A percentile compares a stretch with the other conserved stretches of the same genome.
These are phyloP conservation scores for Coptodon bakossiorum DNA, from an alignment of 2,113 vertebrate species.

Conservation along the genomic window DNA sequence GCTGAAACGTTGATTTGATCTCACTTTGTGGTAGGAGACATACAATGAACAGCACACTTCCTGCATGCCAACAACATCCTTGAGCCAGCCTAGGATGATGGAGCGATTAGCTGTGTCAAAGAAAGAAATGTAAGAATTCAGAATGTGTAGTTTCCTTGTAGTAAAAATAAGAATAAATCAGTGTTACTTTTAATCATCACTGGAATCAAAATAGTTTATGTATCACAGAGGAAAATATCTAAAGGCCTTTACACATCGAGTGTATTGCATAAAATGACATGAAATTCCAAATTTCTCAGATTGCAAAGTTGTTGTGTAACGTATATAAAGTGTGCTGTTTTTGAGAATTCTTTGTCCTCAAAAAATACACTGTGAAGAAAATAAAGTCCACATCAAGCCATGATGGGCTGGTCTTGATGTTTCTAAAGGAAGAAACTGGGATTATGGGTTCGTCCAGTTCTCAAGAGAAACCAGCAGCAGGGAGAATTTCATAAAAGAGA, in stretches of 20 bases:
- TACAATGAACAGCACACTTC: background rate
- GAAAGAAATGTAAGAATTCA: background rate
- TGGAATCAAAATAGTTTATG: no score
- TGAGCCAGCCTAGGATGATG: background rate
- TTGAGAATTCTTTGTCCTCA: no score
- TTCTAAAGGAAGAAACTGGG: no score
- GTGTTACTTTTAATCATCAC: fast-evolving
- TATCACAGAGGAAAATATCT: fast-evolving
- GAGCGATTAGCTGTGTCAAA: background rate
- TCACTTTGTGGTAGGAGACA: background rate
- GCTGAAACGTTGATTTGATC: background rate
- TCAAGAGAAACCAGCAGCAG: no score
- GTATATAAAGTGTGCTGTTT: no score
- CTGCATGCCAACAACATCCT: background rate
- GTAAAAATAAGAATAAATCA: background rate
- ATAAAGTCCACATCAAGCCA: no score
- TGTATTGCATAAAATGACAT: background rate
- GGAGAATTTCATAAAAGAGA: no score
- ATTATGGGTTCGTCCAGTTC: no score
- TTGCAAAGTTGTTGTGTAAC: no score
- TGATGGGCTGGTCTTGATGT: no score
- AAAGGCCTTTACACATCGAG: background rate
- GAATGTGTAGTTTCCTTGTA: fast-evolving
- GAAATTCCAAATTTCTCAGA: no score
- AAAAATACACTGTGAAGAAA: no score